These are phyloP conservation scores for Ethmia dodecea DNA, from an alignment of 2,888 invertebrate genomes.

Conservation along the genomic window DNA sequence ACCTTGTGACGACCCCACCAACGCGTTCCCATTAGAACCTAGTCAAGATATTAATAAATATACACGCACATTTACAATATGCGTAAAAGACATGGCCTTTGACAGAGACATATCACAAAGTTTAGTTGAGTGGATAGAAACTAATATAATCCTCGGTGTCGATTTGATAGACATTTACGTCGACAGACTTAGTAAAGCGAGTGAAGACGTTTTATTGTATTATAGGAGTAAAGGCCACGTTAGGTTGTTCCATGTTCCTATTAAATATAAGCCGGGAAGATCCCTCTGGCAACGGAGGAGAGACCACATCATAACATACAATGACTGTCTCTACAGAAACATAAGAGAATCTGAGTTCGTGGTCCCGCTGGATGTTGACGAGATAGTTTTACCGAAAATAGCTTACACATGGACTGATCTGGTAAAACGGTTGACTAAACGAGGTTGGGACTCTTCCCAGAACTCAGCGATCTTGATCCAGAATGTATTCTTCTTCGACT, in stretches of 20 bases:
- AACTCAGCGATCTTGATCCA: slow-evolving; percentile 80
- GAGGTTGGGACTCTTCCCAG: slow-evolving; percentile 61
- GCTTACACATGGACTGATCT: slow-evolving; percentile 77
- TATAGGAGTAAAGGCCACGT: slow-evolving; percentile 72
- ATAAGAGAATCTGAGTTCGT: slow-evolving; percentile 80
- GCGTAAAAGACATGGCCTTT: slow-evolving; percentile 85
- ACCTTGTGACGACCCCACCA: slow-evolving; percentile 67
- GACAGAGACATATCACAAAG: slow-evolving; percentile 77
- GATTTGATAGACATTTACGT: slow-evolving; percentile 82
- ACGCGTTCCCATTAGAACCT: slow-evolving; percentile 51
- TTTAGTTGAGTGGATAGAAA: slow-evolving; percentile 85
- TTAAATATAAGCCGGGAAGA: slow-evolving; percentile 58
- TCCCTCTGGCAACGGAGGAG: slow-evolving; percentile 81
- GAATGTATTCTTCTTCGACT: slow-evolving; percentile 84
- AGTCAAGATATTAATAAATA: slow-evolving; percentile 22
- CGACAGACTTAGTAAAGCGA: slow-evolving; percentile 74
- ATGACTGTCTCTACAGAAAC: slow-evolving; percentile 87
- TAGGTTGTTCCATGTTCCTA: slow-evolving; percentile 70
- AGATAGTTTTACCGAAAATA: slow-evolving; percentile 82
- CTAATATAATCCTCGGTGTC: slow-evolving; percentile 82
- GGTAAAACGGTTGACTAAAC: slow-evolving; percentile 57
- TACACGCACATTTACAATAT: slow-evolving; percentile 78
- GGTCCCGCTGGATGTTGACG: slow-evolving; percentile 85
- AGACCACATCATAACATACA: slow-evolving; percentile 86
- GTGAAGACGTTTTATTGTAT: slow-evolving; percentile 71